A percentile compares a stretch with the other conserved stretches of the same genome.
These are phyloP conservation scores for Erpobdella octoculata DNA, from an alignment of 2,888 invertebrate genomes.

Conservation along the genomic window DNA sequence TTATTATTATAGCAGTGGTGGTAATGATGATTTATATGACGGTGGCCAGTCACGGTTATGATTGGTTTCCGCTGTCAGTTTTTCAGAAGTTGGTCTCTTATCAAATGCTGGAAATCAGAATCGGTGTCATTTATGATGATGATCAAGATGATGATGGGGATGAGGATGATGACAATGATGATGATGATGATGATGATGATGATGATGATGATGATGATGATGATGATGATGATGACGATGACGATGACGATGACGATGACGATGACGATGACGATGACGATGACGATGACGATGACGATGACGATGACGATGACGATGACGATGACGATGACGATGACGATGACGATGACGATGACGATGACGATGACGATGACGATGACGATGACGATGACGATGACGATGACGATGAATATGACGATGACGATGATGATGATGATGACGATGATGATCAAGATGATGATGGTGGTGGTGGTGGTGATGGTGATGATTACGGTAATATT, in stretches of 20 bases:
- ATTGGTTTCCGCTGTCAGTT: background rate
- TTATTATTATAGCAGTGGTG: too few relatives aligned
- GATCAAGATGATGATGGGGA: background rate
- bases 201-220: background rate
- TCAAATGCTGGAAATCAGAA: too few relatives aligned
- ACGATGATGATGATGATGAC: too few relatives aligned
- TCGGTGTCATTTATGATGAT: too few relatives aligned
- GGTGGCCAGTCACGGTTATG: too few relatives aligned
- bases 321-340: background rate
- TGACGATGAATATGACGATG: too few relatives aligned
- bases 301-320: background rate
- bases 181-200: background rate
- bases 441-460: too few relatives aligned
- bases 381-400: background rate
- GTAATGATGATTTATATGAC: too few relatives aligned
- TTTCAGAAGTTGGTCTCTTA: too few relatives aligned
- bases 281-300: background rate
- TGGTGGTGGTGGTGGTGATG: too few relatives aligned
- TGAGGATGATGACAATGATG: background rate
- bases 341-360: background rate
- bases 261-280: background rate
- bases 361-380: background rate
- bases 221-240: too few relatives aligned
- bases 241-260: slow-evolving; percentile 6
- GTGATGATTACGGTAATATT: too few relatives aligned